Evolutionary conservation across 2,797 vertebrate species (phyloP).

Genomic region (Hippocampus kuda): DNA sequence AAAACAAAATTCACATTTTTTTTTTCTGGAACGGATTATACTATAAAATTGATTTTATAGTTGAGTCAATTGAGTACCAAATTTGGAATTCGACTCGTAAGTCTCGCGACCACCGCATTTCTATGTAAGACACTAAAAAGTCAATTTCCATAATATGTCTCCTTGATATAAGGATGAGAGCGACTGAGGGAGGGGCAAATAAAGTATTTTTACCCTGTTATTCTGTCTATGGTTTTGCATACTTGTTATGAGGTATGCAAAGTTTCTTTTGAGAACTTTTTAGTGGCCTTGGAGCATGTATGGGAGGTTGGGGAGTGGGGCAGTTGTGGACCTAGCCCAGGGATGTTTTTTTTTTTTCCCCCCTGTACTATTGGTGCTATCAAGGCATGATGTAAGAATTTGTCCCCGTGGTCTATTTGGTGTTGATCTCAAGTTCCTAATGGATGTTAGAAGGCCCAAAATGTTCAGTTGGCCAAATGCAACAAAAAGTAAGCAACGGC

Average conservation of each 20-base stretch:
- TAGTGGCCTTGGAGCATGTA: conserved; percentile 67
- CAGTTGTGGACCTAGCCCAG: conserved; percentile 59
- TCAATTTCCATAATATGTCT: conserved; percentile 14
- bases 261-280: conserved; percentile 58
- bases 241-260: conserved; percentile 65
- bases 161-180: conserved; percentile 25
- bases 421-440: conserved; percentile 52
- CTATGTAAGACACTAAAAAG: neutral
- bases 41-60: too few relatives aligned
- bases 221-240: conserved; percentile 60
- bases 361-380: conserved; percentile 62
- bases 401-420: neutral
- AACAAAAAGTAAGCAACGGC: neutral
- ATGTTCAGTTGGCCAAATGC: conserved; percentile 7
- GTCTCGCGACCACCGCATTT: neutral
- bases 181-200: conserved; percentile 8
- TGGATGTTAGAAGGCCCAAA: conserved; percentile 29
- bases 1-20: too few relatives aligned
- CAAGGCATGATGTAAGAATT: conserved; percentile 52
- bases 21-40: too few relatives aligned
- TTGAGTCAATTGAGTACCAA: too few relatives aligned
- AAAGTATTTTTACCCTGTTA: conserved; percentile 18
- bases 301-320: conserved; percentile 23
- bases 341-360: conserved; percentile 43
- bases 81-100: neutral